Conservation (phyloP, 2,888 invertebrate species). For the Drosophila bunnanda region DNA sequence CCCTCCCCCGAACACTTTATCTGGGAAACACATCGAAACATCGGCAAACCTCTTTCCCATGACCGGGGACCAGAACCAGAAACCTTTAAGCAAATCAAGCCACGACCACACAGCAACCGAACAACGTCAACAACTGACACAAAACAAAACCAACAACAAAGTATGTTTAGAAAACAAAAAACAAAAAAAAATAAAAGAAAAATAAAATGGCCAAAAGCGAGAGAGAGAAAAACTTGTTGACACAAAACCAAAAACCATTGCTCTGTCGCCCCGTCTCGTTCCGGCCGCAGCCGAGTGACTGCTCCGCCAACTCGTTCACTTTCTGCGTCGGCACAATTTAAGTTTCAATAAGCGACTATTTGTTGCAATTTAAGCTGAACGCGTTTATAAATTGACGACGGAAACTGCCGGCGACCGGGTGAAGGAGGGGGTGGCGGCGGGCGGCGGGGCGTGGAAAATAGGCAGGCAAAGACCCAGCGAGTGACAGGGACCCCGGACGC, state of each 20-base stretch:
- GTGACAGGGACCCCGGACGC: slow-evolving; percentile 41
- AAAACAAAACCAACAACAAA: slow-evolving; percentile 38
- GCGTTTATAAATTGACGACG: slow-evolving; percentile 78
- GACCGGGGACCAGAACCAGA: slow-evolving; percentile 44
- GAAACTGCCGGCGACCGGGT: slow-evolving; percentile 67
- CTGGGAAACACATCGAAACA: slow-evolving; percentile 30
- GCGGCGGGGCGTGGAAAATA: slow-evolving; percentile 21
- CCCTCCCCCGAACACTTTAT: slow-evolving; percentile 4
- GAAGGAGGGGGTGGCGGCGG: slow-evolving; percentile 28
- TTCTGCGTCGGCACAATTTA: slow-evolving; percentile 77
- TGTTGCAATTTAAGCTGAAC: slow-evolving; percentile 80
- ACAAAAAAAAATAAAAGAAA: slow-evolving; percentile 48
- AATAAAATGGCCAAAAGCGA: slow-evolving; percentile 51
- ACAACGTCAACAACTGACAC: slow-evolving; percentile 72
- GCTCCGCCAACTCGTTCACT: slow-evolving; percentile 53
- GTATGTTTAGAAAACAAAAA: slow-evolving; percentile 55
- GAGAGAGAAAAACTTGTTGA: slow-evolving; percentile 68
- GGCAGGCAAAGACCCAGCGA: slow-evolving; percentile 34
- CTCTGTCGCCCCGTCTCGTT: slow-evolving; percentile 44
- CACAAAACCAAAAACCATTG: slow-evolving; percentile 62
- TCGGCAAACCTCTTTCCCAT: slow-evolving; percentile 55
- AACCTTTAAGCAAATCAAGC: slow-evolving; percentile 76
- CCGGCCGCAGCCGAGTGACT: background rate
- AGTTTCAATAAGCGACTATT: slow-evolving; percentile 81
- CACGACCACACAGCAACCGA: slow-evolving; percentile 66